Conservation (phyloP, 2,888 invertebrate genomes). For the Apotomis capreana region DNA sequence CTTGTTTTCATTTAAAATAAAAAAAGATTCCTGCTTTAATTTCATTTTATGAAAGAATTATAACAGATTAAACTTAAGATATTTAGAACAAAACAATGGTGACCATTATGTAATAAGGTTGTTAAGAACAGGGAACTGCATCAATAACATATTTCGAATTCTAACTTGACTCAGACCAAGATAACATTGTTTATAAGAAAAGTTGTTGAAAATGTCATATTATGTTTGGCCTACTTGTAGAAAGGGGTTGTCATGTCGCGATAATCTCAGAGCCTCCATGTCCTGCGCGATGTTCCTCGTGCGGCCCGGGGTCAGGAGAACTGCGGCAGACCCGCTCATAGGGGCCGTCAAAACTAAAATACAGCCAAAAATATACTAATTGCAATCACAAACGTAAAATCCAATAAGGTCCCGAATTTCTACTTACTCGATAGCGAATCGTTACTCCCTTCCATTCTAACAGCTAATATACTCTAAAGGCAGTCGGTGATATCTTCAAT, state of each 20-base stretch:
- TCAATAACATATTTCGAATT: background rate
- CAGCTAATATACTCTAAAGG: conserved; percentile 18
- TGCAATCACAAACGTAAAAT: conserved; percentile 8
- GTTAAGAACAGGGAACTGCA: too few species aligned
- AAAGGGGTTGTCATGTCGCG: conserved; percentile 93
- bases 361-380: conserved; percentile 43
- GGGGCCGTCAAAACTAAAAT: conserved; percentile 67
- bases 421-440: conserved; percentile 73
- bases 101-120: too few species aligned
- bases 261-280: conserved; percentile 91
- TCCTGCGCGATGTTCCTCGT: conserved; percentile 92
- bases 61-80: too few species aligned
- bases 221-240: conserved; percentile 84
- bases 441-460: conserved; percentile 72
- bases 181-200: background rate
- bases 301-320: conserved; percentile 88
- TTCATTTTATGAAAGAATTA: too few species aligned
- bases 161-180: background rate
- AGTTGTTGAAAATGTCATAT: background rate
- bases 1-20: too few species aligned
- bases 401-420: conserved; percentile 36
- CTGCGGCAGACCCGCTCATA: conserved; percentile 78
- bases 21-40: too few species aligned
- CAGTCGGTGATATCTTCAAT: conserved; percentile 22
- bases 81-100: too few species aligned